These are phyloP conservation scores for Manis javanica DNA, from an alignment of 2,797 vertebrate genomes.

Conservation along the genomic window DNA sequence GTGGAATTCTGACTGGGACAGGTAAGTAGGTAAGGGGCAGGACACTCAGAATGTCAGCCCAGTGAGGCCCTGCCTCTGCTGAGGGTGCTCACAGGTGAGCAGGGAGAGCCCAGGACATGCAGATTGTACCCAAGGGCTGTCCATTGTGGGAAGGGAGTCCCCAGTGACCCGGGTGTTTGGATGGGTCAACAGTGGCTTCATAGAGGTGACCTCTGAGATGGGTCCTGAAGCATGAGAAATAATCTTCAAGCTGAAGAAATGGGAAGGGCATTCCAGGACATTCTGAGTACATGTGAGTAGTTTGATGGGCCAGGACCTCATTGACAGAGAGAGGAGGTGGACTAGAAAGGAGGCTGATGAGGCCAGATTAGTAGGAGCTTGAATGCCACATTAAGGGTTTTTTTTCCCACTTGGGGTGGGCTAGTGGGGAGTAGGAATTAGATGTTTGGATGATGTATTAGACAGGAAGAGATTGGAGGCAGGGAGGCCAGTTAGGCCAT, in stretches of 20 bases:
- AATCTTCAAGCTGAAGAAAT: background rate
- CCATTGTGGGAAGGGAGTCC: background rate
- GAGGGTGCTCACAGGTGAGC: background rate
- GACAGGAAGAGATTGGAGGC: background rate
- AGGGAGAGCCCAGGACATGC: background rate
- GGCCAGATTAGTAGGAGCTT: background rate
- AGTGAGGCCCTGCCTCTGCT: background rate
- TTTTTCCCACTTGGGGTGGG: background rate
- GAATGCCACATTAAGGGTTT: background rate
- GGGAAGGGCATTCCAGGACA: background rate
- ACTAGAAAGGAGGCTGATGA: background rate
- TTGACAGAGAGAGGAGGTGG: background rate
- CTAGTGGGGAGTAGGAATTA: background rate
- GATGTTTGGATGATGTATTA: background rate
- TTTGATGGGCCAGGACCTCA: background rate
- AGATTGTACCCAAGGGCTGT: background rate
- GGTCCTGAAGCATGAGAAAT: background rate
- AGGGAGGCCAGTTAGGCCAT: background rate
- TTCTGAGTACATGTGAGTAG: background rate
- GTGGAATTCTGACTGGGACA: background rate
- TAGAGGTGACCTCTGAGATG: background rate
- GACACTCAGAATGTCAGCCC: background rate
- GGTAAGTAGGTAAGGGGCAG: background rate
- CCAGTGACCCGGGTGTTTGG: background rate
- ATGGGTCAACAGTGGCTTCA: background rate